Percentiles rank a stretch among this genome's conserved stretches.
These are phyloP conservation scores for Salvelinus fontinalis DNA, from an alignment of 2,113 vertebrate genomes.

Conservation along the genomic window DNA sequence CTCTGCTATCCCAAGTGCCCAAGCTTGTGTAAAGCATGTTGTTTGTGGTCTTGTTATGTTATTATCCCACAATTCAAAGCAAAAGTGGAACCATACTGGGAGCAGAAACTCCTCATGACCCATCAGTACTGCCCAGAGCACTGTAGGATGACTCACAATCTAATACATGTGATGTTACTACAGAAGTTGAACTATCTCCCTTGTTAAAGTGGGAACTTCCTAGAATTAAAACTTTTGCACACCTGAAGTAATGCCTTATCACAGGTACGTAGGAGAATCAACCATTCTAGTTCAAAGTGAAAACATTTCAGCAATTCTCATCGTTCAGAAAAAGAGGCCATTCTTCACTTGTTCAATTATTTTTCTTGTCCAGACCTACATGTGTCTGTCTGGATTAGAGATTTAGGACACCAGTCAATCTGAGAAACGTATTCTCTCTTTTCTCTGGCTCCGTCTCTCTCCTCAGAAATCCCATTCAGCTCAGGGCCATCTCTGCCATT, in stretches of 20 bases:
- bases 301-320: too few species aligned
- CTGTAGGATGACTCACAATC: too few species aligned
- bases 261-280: too few species aligned
- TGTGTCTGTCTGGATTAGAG: conserved; percentile 50
- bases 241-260: too few species aligned
- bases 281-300: too few species aligned
- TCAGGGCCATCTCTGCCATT: conserved; percentile 41
- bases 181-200: too few species aligned
- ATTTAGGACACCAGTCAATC: conserved; percentile 52
- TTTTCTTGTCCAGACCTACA: conserved; percentile 11
- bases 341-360: not conserved
- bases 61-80: conserved; percentile 22
- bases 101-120: not conserved
- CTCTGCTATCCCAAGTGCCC: conserved; percentile 41
- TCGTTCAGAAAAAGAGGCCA: conserved; percentile 3
- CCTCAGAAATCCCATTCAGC: conserved; percentile 58
- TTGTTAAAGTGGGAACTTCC: too few species aligned
- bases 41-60: conserved; percentile 28
- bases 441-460: not conserved
- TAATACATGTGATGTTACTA: too few species aligned
- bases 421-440: conserved; percentile 30
- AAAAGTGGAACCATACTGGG: not conserved
- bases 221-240: too few species aligned
- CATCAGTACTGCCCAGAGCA: not conserved
- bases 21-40: conserved; percentile 17